These are phyloP conservation scores for Eonycteris spelaea DNA, from an alignment of 2,113 vertebrate species.

Conservation along the genomic window DNA sequence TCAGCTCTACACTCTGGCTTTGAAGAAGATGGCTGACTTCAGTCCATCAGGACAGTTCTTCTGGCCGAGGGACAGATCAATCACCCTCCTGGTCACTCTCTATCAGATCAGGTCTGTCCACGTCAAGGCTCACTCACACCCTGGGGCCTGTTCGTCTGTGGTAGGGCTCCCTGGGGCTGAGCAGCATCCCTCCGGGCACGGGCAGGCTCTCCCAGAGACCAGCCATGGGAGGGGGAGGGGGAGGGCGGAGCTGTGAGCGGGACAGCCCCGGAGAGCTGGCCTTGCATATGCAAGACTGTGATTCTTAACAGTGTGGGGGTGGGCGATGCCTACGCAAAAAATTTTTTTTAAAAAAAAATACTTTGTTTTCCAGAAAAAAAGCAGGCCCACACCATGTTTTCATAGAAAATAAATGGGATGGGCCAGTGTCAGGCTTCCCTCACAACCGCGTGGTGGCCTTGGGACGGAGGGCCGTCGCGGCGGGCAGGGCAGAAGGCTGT, in stretches of 20 bases:
- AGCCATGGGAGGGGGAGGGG: not conserved
- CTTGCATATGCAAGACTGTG: not conserved
- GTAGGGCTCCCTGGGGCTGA: not conserved
- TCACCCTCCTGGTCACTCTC: not conserved
- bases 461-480: not conserved
- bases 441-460: not conserved
- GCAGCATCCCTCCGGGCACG: too few species aligned
- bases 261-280: not conserved
- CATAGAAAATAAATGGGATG: not conserved
- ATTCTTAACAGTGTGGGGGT: not conserved
- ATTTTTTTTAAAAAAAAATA: too few species aligned
- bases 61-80: not conserved
- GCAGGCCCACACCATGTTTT: not conserved
- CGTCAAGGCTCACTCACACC: not conserved
- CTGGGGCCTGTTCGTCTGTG: too few species aligned
- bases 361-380: not conserved
- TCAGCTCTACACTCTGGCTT: not conserved
- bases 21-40: not conserved
- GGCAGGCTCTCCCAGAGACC: not conserved
- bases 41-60: not conserved
- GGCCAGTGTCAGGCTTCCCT: not conserved
- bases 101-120: not conserved
- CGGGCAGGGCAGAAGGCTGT: not conserved
- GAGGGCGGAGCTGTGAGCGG: accelerated
- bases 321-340: not conserved